Conservation (phyloP, 2,113 vertebrate species). For the Corythoichthys haematopterus region DNA sequence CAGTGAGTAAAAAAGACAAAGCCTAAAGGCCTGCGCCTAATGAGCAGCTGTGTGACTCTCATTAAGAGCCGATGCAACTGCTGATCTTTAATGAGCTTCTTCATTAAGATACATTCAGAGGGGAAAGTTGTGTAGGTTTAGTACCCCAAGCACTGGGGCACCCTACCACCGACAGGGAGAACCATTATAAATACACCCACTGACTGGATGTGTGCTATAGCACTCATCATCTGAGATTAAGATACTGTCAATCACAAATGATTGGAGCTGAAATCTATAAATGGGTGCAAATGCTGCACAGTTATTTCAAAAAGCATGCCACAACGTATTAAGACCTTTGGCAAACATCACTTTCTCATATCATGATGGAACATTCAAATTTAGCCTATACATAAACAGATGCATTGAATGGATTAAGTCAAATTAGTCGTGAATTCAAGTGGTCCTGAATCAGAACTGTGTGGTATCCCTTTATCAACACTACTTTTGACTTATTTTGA, state of each 20-base stretch:
- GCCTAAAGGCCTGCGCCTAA: constrained; percentile 39
- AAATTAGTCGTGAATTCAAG: neutral
- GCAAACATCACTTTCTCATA: neutral
- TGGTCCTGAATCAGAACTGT: neutral
- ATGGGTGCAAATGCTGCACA: constrained; percentile 1
- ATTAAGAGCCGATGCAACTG: constrained; percentile 46
- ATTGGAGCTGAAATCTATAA: neutral
- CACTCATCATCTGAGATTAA: neutral
- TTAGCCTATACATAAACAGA: neutral
- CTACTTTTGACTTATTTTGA: neutral
- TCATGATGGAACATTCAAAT: neutral
- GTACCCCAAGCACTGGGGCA: constrained; percentile 24
- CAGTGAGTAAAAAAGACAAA: constrained; percentile 36
- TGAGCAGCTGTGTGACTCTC: constrained; percentile 53
- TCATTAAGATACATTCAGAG: constrained; percentile 52
- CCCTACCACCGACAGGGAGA: constrained; percentile 21
- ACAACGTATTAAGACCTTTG: neutral
- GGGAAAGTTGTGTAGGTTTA: constrained; percentile 23
- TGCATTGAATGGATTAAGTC: neutral
- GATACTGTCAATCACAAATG: constrained; percentile 2
- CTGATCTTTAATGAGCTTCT: constrained; percentile 52
- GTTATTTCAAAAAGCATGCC: constrained; percentile 1
- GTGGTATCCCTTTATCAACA: neutral
- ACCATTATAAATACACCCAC: constrained; percentile 20
- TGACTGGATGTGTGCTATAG: constrained; percentile 10